Percentiles rank a stretch among this genome's conserved stretches.
Conservation (phyloP, 2,888 invertebrate genomes). For the Drosophila formosana region DNA sequence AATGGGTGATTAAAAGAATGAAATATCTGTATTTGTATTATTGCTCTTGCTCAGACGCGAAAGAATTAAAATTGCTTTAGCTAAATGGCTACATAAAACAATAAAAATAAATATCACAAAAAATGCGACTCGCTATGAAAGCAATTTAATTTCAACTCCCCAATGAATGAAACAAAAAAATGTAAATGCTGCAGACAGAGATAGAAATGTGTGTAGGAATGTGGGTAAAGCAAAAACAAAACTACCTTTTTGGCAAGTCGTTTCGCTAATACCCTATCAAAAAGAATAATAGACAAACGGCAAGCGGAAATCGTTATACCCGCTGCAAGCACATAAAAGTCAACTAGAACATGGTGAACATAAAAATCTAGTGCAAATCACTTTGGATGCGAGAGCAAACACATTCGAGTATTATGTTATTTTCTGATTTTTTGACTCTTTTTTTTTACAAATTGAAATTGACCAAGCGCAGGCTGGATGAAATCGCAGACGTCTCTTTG, state of each 20-base stretch:
- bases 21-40: conserved; percentile 5
- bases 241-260: neutral
- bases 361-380: conserved; percentile 60
- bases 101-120: conserved; percentile 20
- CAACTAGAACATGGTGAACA: conserved; percentile 13
- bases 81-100: conserved; percentile 45
- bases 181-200: conserved; percentile 52
- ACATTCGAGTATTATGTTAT: conserved; percentile 68
- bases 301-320: neutral
- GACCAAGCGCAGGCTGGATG: conserved; percentile 52
- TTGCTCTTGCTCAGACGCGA: conserved; percentile 2
- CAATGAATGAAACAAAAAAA: conserved; percentile 49
- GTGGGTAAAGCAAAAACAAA: conserved; percentile 9
- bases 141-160: conserved; percentile 74
- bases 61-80: conserved; percentile 45
- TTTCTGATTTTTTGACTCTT: conserved; percentile 70
- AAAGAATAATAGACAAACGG: neutral
- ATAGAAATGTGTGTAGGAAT: conserved; percentile 47
- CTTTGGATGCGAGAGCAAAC: conserved; percentile 56
- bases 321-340: neutral
- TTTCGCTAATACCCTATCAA: conserved; percentile 1
- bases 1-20: conserved; percentile 1
- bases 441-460: conserved; percentile 53
- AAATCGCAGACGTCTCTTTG: neutral
- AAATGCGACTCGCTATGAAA: conserved; percentile 41